A percentile compares a stretch with the other conserved stretches of the same genome.
Evolutionary conservation across 2,113 vertebrate species (phyloP).

Genomic region (Montifringilla adamsi): DNA sequence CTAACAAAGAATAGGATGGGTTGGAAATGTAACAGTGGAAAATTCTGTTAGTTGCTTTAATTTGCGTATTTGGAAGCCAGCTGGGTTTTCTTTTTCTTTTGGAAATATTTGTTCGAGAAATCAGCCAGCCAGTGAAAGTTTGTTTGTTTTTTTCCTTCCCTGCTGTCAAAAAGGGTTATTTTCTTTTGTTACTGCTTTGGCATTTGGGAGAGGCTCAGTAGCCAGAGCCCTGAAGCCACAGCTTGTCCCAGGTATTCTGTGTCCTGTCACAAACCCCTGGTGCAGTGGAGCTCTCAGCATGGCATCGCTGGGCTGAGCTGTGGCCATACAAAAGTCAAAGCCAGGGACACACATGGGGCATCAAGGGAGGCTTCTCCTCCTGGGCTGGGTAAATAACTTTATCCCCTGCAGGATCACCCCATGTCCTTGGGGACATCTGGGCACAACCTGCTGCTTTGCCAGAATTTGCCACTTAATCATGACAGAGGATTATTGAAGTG

Average conservation of each 20-base stretch:
- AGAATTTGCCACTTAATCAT: background rate
- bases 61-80: background rate
- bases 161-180: background rate
- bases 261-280: background rate
- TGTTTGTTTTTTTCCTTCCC: background rate
- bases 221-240: background rate
- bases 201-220: background rate
- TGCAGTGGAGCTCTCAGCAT: background rate
- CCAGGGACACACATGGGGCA: background rate
- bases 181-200: background rate
- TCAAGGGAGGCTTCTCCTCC: background rate
- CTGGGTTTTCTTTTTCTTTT: background rate
- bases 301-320: background rate
- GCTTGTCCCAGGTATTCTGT: background rate
- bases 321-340: background rate
- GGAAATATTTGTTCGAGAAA: background rate
- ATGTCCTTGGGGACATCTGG: background rate
- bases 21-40: background rate
- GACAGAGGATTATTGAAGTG: background rate
- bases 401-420: background rate
- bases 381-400: background rate
- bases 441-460: background rate
- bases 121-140: background rate
- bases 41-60: background rate
- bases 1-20: background rate